Percentiles rank a stretch among this genome's conserved stretches.
Evolutionary conservation across 1,140 invertebrate species (phyloP).

Genomic region (Sinonovacula constricta): DNA sequence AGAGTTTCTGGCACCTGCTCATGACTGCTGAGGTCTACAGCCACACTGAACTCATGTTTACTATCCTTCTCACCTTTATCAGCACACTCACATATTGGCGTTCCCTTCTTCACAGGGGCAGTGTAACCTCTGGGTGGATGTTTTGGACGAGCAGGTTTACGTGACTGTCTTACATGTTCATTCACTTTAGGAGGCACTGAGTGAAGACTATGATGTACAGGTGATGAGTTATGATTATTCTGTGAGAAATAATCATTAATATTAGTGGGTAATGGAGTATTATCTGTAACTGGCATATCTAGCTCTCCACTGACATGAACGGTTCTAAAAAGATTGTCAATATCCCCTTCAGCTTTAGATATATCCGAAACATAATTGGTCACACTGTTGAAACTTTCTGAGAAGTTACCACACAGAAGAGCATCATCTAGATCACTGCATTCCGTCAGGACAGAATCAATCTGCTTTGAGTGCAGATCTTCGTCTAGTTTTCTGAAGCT

Average conservation of each 20-base stretch:
- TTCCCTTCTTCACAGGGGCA: not conserved
- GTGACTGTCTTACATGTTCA: not conserved
- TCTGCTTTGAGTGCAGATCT: not conserved
- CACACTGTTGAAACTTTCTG: not conserved
- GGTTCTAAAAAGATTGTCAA: slow-evolving; percentile 43
- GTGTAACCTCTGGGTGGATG: not conserved
- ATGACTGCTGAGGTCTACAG: slow-evolving; percentile 11
- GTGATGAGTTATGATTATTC: not conserved
- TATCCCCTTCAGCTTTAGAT: slow-evolving; percentile 32
- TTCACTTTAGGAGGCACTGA: too few relatives aligned
- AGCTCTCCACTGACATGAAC: not conserved
- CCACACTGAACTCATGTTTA: not conserved
- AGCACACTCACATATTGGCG: slow-evolving; percentile 2
- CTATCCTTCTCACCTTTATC: slow-evolving; percentile 1
- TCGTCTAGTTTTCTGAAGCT: not conserved
- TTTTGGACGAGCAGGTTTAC: not conserved
- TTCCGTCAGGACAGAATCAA: slow-evolving; percentile 5
- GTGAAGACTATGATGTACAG: not conserved
- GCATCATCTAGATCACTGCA: slow-evolving; percentile 37
- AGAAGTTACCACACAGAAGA: slow-evolving; percentile 12
- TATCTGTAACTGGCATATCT: not conserved
- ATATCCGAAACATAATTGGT: slow-evolving; percentile 6
- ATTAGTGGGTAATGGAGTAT: slow-evolving; percentile 7
- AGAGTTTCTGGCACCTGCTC: not conserved
- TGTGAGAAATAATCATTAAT: slow-evolving; percentile 34